Conservation (phyloP, 2,888 invertebrate species). For the Aricia artaxerxes region DNA sequence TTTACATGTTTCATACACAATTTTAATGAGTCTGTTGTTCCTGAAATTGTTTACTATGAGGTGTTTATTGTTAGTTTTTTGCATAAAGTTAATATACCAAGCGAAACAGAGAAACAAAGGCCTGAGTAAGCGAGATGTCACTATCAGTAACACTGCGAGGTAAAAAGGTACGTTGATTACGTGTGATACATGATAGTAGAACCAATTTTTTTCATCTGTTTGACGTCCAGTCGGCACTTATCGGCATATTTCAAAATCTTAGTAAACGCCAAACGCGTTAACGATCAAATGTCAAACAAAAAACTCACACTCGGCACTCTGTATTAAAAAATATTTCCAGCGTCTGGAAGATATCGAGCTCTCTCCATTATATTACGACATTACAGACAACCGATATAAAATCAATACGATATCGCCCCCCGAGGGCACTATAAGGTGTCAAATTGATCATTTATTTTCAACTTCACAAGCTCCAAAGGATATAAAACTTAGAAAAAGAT, state of each 20-base stretch:
- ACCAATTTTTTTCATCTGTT: no score
- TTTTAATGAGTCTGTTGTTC: background rate
- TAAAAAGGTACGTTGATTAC: no score
- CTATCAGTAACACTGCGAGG: no score
- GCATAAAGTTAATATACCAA: background rate
- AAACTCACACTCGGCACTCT: no score
- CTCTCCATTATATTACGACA: background rate
- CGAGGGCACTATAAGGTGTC: conserved; percentile 28
- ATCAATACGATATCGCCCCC: conserved; percentile 17
- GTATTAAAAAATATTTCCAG: background rate
- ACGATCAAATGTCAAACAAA: no score
- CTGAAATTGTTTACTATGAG: background rate
- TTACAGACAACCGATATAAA: conserved; percentile 26
- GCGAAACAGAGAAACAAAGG: no score
- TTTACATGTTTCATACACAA: background rate
- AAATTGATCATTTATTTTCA: conserved; percentile 29
- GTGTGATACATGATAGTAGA: no score
- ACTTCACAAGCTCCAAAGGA: conserved; percentile 16
- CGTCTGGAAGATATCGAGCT: background rate
- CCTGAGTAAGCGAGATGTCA: no score
- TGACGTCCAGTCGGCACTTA: no score
- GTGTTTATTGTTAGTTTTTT: background rate
- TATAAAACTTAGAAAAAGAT: conserved; percentile 26
- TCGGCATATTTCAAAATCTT: no score
- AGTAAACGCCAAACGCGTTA: no score